Evolutionary conservation across 1,140 invertebrate genomes (phyloP), one percentile per base, ranked within the genome.

Genomic region (Lepidurus couesii): DNA sequence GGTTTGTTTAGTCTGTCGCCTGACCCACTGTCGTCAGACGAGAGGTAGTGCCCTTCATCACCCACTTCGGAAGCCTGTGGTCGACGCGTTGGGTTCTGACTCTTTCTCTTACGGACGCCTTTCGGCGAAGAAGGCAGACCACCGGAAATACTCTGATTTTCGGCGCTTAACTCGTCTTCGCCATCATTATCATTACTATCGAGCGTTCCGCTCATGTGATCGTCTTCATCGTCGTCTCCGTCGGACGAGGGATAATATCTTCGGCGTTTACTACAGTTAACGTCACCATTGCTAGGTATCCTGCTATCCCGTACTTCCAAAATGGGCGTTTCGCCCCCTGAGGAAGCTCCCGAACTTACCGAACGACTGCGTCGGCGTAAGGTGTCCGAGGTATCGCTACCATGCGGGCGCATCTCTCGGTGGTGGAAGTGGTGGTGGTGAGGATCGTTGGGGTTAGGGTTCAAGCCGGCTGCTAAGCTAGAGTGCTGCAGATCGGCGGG

Each of bases 81-180:
- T 73, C 81, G 78, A 42, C 94, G 88, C 0, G 93, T 95, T 0
- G 95, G 96, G 84, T 97, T 96, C 82, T 95, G 91, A 82, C 92
- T 96, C 86, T 98, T 98, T 75, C 96, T 87, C 86, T 97, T 96
- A 75, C 95, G 81, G 10, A 84, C 83, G 24, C 82, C 83, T 78
- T 84, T 86, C 9, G 80, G 65, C 0, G 81, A 77, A 7, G 4
- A 82, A 77, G 80, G 83, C 80, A 82, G 80, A 87, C 86, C 84
- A 43, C 87, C 88, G 83, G 88, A 89, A 74, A 84, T 82, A 81
- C 84, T 87, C 47, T 86, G 86, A 78, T 85, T 86, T 83, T 89
- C 88, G 2, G 87, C 85, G 83, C 87, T 88, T 81, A 88, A 85
- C n/a, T 89, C 90, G 83, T 94, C 92, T 24, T 82, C 79, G 43